Conservation (phyloP, 2,888 invertebrate species). For the Priapulus caudatus region DNA sequence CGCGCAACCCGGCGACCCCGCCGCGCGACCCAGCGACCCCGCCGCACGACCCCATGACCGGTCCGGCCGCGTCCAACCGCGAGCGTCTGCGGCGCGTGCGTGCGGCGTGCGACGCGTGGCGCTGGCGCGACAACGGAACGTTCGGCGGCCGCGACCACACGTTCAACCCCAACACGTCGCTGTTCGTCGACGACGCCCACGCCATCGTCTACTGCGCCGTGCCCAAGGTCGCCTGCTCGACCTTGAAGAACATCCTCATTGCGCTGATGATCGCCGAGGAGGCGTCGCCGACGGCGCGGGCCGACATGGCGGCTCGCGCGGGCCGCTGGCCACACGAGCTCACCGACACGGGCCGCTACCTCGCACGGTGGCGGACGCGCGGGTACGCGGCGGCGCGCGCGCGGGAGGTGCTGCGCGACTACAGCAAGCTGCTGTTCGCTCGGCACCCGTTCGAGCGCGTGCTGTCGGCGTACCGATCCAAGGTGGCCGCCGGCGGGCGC, state of each 20-base stretch:
- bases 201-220: conserved; percentile 30
- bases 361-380: no score
- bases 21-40: no score
- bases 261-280: background rate
- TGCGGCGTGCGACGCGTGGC: no score
- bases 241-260: background rate
- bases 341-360: background rate
- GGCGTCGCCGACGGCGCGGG: background rate
- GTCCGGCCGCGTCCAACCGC: no score
- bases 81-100: no score
- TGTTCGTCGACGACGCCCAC: conserved; percentile 27
- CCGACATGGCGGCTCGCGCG: no score
- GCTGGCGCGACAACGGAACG: no score
- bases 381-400: background rate
- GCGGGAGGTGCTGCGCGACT: background rate
- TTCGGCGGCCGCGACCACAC: no score
- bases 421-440: background rate
- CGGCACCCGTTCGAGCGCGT: background rate
- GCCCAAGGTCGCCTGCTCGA: conserved; percentile 20
- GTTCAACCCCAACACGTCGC: no score
- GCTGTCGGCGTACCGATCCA: background rate
- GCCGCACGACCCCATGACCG: no score
- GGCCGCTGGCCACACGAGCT: background rate
- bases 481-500: background rate
- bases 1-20: no score